Percentiles rank a stretch among this genome's conserved stretches.
phyloP scores from a whole-genome alignment of 2,113 vertebrate genomes.

The Mugil cephalus region DNA sequence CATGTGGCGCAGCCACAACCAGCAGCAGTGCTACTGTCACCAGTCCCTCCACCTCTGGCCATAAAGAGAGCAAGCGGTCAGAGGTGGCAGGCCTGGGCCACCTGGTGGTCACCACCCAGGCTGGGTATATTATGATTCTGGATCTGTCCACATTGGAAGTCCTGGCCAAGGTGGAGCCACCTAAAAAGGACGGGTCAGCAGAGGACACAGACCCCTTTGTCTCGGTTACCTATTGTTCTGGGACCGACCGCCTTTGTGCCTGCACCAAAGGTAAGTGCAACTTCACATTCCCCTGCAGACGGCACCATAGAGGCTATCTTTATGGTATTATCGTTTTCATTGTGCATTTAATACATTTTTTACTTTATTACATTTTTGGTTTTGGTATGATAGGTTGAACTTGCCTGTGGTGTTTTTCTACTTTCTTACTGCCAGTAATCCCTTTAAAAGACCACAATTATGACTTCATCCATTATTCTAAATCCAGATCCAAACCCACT shows the following conservation, averaged over 20 bases:
- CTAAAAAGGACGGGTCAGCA: conserved; percentile 91
- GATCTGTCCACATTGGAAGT: conserved; percentile 97
- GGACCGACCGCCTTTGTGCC: conserved; percentile 98
- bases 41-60: conserved; percentile 55
- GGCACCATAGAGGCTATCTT: not conserved
- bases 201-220: conserved; percentile 96
- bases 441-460: too few species aligned
- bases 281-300: not conserved
- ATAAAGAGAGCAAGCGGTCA: conserved; percentile 88
- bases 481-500: too few species aligned
- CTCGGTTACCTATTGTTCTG: conserved; percentile 98
- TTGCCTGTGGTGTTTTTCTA: too few species aligned
- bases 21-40: conserved; percentile 34
- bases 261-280: conserved; percentile 94
- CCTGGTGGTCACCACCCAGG: conserved; percentile 97
- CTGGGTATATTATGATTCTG: conserved; percentile 96
- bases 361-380: too few species aligned
- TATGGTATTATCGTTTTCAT: too few species aligned
- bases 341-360: too few species aligned
- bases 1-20: conserved; percentile 56
- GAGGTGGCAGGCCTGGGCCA: conserved; percentile 93
- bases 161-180: conserved; percentile 97
- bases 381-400: too few species aligned
- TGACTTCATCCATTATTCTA: too few species aligned
- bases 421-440: too few species aligned